Conservation (phyloP, 2,797 vertebrate genomes). For the Triplophysa bombifrons region DNA sequence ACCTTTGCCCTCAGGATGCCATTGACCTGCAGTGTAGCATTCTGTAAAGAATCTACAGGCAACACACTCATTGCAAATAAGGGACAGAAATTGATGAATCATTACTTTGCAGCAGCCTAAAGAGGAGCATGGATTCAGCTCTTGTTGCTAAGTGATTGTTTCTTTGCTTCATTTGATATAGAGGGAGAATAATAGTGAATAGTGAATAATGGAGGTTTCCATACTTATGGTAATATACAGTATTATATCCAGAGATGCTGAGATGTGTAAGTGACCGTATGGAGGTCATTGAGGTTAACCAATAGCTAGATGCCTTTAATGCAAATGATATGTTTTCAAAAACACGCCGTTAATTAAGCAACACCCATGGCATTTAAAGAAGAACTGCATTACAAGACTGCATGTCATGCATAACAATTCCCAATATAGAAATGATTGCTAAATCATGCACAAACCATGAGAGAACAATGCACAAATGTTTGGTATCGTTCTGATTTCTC, state of each 20-base stretch:
- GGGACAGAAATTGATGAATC: constrained; percentile 15
- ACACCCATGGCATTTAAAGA: not conserved
- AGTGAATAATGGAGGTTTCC: not conserved
- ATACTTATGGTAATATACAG: constrained; percentile 8
- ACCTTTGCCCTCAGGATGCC: not conserved
- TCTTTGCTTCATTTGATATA: constrained; percentile 32
- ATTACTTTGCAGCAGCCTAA: constrained; percentile 37
- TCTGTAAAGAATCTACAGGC: not conserved
- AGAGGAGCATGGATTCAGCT: constrained; percentile 13
- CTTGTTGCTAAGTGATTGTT: constrained; percentile 56
- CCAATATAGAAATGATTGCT: too few species aligned
- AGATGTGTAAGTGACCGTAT: constrained; percentile 2
- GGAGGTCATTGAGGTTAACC: constrained; percentile 29
- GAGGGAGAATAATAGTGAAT: not conserved
- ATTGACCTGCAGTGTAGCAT: not conserved
- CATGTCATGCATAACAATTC: too few species aligned
- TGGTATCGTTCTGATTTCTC: too few species aligned
- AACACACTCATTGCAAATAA: not conserved
- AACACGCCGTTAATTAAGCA: constrained; percentile 40
- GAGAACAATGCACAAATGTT: too few species aligned
- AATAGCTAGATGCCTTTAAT: not conserved
- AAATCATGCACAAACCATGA: too few species aligned
- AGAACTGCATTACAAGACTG: too few species aligned
- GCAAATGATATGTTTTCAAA: constrained; percentile 38
- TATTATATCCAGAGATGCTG: constrained; percentile 37